Percentiles rank a stretch among this genome's conserved stretches.
Evolutionary conservation across 2,113 vertebrate genomes (phyloP).

Genomic region (Uria lomvia): DNA sequence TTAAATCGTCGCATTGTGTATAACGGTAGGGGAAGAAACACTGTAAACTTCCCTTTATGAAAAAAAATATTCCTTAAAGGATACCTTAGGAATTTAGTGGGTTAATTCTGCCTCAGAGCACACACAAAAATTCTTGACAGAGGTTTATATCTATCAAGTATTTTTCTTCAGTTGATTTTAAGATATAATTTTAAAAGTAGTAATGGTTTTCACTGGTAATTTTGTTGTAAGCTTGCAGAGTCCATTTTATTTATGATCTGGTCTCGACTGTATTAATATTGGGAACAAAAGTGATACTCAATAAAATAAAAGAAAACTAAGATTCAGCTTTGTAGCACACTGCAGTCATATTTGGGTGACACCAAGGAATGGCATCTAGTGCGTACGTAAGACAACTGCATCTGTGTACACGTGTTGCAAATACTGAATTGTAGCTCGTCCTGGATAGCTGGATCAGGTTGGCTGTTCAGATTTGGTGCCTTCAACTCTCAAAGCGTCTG

Average conservation of each 20-base stretch:
- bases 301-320: neutral
- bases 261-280: neutral
- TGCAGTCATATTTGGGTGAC: neutral
- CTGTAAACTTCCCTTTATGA: neutral
- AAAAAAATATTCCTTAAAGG: neutral
- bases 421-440: neutral
- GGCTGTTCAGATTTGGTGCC: neutral
- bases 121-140: neutral
- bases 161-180: neutral
- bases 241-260: neutral
- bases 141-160: neutral
- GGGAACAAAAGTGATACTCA: neutral
- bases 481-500: neutral
- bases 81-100: neutral
- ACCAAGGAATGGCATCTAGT: neutral
- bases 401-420: fast-evolving
- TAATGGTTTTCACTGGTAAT: neutral
- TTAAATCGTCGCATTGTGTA: fast-evolving
- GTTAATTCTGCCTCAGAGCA: neutral
- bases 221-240: neutral
- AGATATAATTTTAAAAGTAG: neutral
- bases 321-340: neutral
- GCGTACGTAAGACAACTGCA: neutral
- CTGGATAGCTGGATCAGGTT: neutral
- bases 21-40: neutral